These are phyloP conservation scores for Pantala flavescens DNA, from an alignment of 1,140 invertebrate species.

Conservation along the genomic window DNA sequence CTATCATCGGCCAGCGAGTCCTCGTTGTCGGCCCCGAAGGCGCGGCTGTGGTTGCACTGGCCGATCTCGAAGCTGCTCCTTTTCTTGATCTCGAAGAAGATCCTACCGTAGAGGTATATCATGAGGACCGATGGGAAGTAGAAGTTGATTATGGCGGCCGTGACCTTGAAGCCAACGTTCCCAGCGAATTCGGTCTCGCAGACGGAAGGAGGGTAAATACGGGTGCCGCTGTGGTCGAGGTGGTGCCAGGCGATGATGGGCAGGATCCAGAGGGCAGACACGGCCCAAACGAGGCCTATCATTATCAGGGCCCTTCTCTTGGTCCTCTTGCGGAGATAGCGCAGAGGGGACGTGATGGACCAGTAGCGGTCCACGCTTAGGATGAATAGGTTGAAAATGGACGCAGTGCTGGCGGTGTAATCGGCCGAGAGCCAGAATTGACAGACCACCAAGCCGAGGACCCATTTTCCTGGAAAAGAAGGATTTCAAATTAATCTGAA, in stretches of 20 bases:
- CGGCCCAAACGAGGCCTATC: constrained; percentile 43
- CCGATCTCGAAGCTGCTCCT: constrained; percentile 36
- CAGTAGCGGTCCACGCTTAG: constrained; percentile 39
- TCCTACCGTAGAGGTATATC: constrained; percentile 42
- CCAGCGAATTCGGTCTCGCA: constrained; percentile 47
- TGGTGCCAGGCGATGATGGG: constrained; percentile 41
- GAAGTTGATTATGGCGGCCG: constrained; percentile 45
- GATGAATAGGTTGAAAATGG: constrained; percentile 50
- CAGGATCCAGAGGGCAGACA: constrained; percentile 41
- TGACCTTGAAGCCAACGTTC: constrained; percentile 35
- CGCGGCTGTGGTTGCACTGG: constrained; percentile 20
- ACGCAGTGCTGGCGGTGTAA: constrained; percentile 52
- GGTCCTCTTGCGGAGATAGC: constrained; percentile 47
- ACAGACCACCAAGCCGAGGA: constrained; percentile 42
- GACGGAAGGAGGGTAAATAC: constrained; percentile 27
- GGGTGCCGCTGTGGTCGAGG: constrained; percentile 30
- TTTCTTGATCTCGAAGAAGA: constrained; percentile 42
- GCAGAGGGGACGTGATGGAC: constrained; percentile 48
- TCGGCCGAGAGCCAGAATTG: constrained; percentile 45
- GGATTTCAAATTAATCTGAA: background rate
- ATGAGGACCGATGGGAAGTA: constrained; percentile 44
- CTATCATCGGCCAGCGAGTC: constrained; percentile 22
- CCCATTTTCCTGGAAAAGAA: constrained; percentile 37
- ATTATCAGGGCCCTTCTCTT: constrained; percentile 38
- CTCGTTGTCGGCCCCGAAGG: background rate